Conservation (phyloP, 2,888 invertebrate species). For the Temnothorax ravouxi region DNA sequence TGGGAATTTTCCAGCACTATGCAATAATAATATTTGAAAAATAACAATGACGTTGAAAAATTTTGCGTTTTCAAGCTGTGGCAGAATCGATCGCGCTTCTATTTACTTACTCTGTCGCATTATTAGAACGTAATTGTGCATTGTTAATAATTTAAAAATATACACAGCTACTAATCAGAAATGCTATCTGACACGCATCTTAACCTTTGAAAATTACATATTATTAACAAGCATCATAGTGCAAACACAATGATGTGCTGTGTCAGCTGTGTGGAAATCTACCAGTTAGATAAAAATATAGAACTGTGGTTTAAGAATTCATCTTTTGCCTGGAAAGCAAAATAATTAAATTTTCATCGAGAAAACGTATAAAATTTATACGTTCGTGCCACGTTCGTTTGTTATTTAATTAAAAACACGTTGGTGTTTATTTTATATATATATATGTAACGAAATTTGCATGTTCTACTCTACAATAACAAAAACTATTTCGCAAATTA, state of each 20-base stretch:
- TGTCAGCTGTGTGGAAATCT: not conserved
- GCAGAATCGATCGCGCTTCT: constrained; percentile 15
- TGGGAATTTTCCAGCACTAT: not conserved
- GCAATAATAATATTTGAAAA: constrained; percentile 2
- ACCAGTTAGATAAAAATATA: not conserved
- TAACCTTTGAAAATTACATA: not conserved
- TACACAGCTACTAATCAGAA: constrained; percentile 15
- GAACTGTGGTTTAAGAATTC: not conserved
- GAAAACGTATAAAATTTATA: not conserved
- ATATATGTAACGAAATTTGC: not conserved
- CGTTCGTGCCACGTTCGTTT: not conserved
- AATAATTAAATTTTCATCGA: not conserved
- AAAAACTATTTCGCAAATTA: not conserved
- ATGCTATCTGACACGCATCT: constrained; percentile 23
- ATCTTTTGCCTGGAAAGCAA: not conserved
- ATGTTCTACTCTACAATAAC: not conserved
- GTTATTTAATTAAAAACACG: not conserved
- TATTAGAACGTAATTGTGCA: constrained; percentile 11
- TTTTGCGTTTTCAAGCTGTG: not conserved
- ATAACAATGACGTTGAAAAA: not conserved
- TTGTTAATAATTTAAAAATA: constrained; percentile 7
- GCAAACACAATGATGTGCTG: not conserved
- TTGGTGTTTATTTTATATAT: not conserved
- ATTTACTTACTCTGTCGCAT: not conserved
- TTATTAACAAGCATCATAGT: not conserved